Evolutionary conservation across 2,113 vertebrate genomes (phyloP), one percentile per base, ranked within the genome.

Genomic region (Glareola pratincola): DNA sequence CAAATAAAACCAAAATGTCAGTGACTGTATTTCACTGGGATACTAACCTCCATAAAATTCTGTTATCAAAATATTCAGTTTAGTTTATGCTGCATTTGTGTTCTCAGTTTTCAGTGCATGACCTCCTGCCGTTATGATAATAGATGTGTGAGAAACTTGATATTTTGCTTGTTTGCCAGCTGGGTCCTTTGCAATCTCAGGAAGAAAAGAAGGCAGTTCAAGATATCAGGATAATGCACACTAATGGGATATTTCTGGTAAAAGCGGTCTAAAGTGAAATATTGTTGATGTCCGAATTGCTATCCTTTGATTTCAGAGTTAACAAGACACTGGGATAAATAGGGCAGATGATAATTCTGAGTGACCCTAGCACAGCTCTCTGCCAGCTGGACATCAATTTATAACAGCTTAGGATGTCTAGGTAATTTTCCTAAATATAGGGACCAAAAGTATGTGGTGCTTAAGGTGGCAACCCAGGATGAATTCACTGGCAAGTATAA

Each of bases 231-330:
- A 69, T 94, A 97, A 97, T 97, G 93, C 53, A 76, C 84, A 27
- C 86, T 96, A 95, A 93, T 95, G 83, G 59, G n/a, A 27, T 91
- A 74, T 95, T 95, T 92, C 94, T 94, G 56, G 64, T 95, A 69
- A 79, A 94, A 85, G 73, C 69, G 72, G 62, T 79, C 77, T 85
- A 20, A 88, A 84, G 39, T 82, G 69, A 73, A 85, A 18, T 45
- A 64, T 75, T 68, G 64, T 72, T 94, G 73, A 73, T 82, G 71
- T 92, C 66, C 51, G 87, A 89, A 94, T 91, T 89, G 47, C 69
- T 90, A 47, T 73, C 48, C 24, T 85, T 77, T 81, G 69, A 91
- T 96, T 92, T 76, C 80, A 57, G 90, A 83, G 73, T 87, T 92
- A 91, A 68, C 12, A 78, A 82, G 86, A 57, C 62, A 68, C 56